Conservation (phyloP, 2,888 invertebrate genomes). For the Temnothorax unifasciatus region DNA sequence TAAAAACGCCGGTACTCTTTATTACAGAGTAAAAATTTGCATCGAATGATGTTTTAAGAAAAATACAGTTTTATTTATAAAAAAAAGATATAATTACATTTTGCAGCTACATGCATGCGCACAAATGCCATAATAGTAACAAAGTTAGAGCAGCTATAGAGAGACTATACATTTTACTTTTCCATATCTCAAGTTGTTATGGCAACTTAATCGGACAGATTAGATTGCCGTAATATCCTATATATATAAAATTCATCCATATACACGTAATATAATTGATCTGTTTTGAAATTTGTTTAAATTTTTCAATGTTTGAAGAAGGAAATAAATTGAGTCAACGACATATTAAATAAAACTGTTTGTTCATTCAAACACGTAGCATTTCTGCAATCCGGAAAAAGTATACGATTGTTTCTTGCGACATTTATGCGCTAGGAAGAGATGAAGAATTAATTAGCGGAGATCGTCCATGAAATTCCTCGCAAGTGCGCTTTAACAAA, state of each 20-base stretch:
- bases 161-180: no score
- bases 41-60: neutral
- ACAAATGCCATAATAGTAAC: neutral
- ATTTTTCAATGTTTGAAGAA: no score
- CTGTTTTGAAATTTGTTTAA: no score
- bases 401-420: neutral
- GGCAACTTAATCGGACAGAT: no score
- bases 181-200: no score
- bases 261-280: no score
- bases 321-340: neutral
- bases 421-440: neutral
- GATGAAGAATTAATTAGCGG: slow-evolving; percentile 5
- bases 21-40: neutral
- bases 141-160: no score
- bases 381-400: neutral
- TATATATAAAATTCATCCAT: no score
- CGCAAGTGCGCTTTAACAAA: neutral
- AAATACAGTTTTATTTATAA: neutral
- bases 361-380: neutral
- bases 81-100: neutral
- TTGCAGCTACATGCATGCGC: neutral
- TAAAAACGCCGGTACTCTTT: neutral
- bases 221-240: no score
- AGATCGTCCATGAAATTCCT: slow-evolving; percentile 8
- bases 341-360: neutral